Evolutionary conservation across 64 coral and sea anemone genomes (phyloP), one percentile per base, ranked within the genome.

Genomic region (Montipora efflorescens): DNA sequence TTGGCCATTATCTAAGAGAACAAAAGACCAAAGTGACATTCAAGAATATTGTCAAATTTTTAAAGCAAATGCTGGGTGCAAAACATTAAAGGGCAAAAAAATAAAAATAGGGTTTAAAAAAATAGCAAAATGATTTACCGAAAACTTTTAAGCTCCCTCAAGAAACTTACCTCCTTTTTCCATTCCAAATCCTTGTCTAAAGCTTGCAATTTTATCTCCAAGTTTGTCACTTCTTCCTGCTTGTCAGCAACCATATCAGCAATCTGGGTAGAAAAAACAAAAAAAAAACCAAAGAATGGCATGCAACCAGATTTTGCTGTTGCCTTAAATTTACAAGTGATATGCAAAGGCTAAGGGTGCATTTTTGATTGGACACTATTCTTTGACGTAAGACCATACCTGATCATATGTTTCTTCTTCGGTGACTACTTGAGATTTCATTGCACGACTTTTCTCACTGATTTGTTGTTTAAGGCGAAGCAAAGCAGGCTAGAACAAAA

Each of bases 101-200:
- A 14, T 5, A 12, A 4, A 46, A 19, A 47, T 7, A 15, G 61
- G 8, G 14, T 14, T 14, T 12, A 12, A 64, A 12, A 15, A 64
- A 64, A 12, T 64, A 4, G 61, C 6, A 57, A 57, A 57, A 57
- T 57, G 11, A 57, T 57, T 6, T 8, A 57, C 53, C 11, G 53
- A 8, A 5, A 8, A 6, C 53, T 57, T 0, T 6, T 11, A 57
- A 57, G 7, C 11, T 57, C 11, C 7, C 53, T 8, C 6, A 57
- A 36, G 11, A 57, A 57, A 57, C 53, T 57, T 57, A 96, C 97
- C 94, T 98, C 94, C 88, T 96, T 98, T 79, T 94, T 98, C 91
- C 94, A 94, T 3, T 95, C 91, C 21, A 91, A 94, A 20, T 96
- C 97, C 87, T 98, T 94, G 15, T 98, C 97, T 9, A 98, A 62